Conservation (phyloP, 1,140 invertebrate species). For the Armadillidium nasatum region DNA sequence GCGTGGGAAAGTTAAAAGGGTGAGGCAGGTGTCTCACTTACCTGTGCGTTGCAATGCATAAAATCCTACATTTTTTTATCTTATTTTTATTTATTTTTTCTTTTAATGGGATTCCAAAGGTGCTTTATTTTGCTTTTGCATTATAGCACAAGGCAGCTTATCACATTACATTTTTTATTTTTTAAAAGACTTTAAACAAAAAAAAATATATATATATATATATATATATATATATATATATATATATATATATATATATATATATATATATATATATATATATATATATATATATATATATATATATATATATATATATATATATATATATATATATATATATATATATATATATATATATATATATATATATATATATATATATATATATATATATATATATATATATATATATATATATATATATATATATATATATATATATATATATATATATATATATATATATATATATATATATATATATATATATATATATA, state of each 20-base stretch:
- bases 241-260: conserved; percentile 21
- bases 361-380: conserved; percentile 24
- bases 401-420: conserved; percentile 25
- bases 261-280: conserved; percentile 15
- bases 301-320: conserved; percentile 28
- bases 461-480: conserved; percentile 27
- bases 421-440: conserved; percentile 19
- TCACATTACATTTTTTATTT: too few species aligned
- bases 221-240: too few species aligned
- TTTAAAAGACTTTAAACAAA: too few species aligned
- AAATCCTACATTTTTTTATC: too few species aligned
- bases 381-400: conserved; percentile 28
- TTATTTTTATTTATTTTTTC: too few species aligned
- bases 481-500: conserved; percentile 25
- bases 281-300: conserved; percentile 26
- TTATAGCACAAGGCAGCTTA: too few species aligned
- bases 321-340: conserved; percentile 21
- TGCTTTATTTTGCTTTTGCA: too few species aligned
- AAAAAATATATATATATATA: too few species aligned
- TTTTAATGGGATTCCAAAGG: too few species aligned
- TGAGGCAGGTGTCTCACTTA: too few species aligned
- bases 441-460: conserved; percentile 18
- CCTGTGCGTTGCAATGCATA: too few species aligned
- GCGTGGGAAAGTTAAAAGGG: too few species aligned
- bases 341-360: conserved; percentile 10